Base-by-base conservation (phyloP, 2,113 vertebrate species). In the Halcyon senegalensis region DNA sequence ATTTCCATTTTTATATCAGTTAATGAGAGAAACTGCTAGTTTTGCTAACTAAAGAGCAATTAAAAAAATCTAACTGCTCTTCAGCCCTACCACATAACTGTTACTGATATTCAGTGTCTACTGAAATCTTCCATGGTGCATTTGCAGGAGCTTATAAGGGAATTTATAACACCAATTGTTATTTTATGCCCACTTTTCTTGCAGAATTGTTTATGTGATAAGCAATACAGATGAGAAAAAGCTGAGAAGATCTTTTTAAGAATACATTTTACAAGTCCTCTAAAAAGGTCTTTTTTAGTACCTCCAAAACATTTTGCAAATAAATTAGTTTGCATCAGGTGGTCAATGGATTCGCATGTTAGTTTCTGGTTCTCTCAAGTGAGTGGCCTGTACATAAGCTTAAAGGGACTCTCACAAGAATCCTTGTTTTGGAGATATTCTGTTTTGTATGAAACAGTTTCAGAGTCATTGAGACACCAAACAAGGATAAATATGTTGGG, bases 41-140 rank as follows among this genome's bases (percentile, higher is more conserved):
- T 84, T 83, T 92, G 41, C 79, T 93, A 94, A 79, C 58, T 64
- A 75, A 91, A 78, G 43, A 72, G 60, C 89, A 94, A 96, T 97
- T 96, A 56, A 96, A 94, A 91, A 87, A 93, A 95, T 93, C 48
- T 91, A 93, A 70, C 41, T 72, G 67, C 51, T 90, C 28, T 93
- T 94, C 70, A 92, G 53, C 90, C 81, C 70, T 96, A 80, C 17
- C 7, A 33, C 75, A 72, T 77, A 56, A 94, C 82, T 95, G 93
- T 93, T 89, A 87, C 39, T 93, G 89, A 95, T 96, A 90, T 67
- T 95, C 84, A 82, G 58, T 35, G 53, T 85, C 89, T 95, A 70
- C 48, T 91, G 88, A 96, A 93, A 95, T 88, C 31, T 90, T 97
- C 83, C 67, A 88, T 72, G 68, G 21, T 53, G 53, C 0, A 0